Evolutionary conservation across 1,140 invertebrate genomes (phyloP), one percentile per base, ranked within the genome.

Genomic region (Eueides isabella): DNA sequence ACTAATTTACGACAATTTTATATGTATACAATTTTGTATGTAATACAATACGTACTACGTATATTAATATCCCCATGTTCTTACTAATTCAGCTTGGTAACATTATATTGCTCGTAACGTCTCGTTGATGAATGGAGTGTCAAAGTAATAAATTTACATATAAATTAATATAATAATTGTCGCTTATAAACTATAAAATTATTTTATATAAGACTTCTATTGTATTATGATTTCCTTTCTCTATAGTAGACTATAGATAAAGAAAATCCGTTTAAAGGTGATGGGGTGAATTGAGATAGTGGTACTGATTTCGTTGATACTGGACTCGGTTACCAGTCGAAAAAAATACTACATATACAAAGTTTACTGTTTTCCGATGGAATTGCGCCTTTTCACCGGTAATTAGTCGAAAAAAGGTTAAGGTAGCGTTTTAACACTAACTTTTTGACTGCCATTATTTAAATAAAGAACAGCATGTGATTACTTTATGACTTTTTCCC

Each of bases 141-240:
- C 48, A 55, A 55, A 55, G 48, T 55, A 55, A 55, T 55, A 55
- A 55, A 55, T 55, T 55, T 14, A 55, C 23, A 55, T 26, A 9
- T 26, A 11, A 55, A 55, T 26, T 12, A 55, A 55, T 55, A 26
- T 55, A 55, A 55, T 26, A 55, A 55, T 55, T 26, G 23, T 55
- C 12, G 6, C 3, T 55, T 55, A 55, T 7, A 55, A 23, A 55
- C 48, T 55, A 55, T 55, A 55, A 55, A 55, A 55, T 19, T 26
- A 26, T 3, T 4, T 1, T 26, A 55, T 55, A 23, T 55, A 26
- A 1, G n/a, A 4, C 19, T 19, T 7, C 5, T n/a, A 23, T 23
- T 55, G 48, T 55, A 14, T 23, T 23, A 26, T 26, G n/a, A 26
- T 55, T 16, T 38, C 16, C 4, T 16, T 16, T 38, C 14, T 38